A percentile compares a stretch with the other conserved stretches of the same genome.
These are phyloP conservation scores for Apantesis nais DNA, from an alignment of 2,888 invertebrate genomes.

Conservation along the genomic window DNA sequence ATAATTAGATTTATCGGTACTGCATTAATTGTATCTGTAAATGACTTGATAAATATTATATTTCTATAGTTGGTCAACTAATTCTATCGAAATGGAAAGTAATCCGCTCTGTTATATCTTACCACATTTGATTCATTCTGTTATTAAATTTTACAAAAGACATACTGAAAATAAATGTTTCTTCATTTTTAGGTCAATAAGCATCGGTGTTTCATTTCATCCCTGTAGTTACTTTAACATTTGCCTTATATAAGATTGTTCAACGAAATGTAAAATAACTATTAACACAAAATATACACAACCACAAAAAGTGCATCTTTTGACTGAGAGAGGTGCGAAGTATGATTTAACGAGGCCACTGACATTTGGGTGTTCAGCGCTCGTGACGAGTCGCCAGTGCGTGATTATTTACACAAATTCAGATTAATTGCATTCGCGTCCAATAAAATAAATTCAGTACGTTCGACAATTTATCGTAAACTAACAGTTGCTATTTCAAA, in stretches of 20 bases:
- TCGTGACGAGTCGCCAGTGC: not conserved
- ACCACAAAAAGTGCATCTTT: not conserved
- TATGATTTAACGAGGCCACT: not conserved
- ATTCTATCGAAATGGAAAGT: slow-evolving; percentile 79
- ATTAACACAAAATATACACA: not conserved
- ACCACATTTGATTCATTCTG: slow-evolving; percentile 84
- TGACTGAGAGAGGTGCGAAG: not conserved
- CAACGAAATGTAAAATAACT: not conserved
- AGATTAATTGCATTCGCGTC: not conserved
- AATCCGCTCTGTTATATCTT: slow-evolving; percentile 83
- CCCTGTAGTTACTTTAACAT: not conserved
- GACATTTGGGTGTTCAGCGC: not conserved
- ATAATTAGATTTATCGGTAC: slow-evolving; percentile 83
- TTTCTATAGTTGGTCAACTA: slow-evolving; percentile 83
- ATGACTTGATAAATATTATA: slow-evolving; percentile 83
- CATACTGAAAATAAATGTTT: slow-evolving; percentile 90
- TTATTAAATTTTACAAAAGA: slow-evolving; percentile 88
- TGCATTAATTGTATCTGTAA: slow-evolving; percentile 83
- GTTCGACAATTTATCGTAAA: too few relatives aligned
- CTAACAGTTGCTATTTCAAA: too few relatives aligned
- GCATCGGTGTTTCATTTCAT: slow-evolving; percentile 84
- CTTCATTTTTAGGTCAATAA: slow-evolving; percentile 90
- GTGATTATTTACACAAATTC: not conserved
- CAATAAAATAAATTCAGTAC: too few relatives aligned
- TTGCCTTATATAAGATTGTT: not conserved